These are phyloP conservation scores for Gallinago paraguaiae DNA, from an alignment of 2,113 vertebrate genomes.

Conservation along the genomic window DNA sequence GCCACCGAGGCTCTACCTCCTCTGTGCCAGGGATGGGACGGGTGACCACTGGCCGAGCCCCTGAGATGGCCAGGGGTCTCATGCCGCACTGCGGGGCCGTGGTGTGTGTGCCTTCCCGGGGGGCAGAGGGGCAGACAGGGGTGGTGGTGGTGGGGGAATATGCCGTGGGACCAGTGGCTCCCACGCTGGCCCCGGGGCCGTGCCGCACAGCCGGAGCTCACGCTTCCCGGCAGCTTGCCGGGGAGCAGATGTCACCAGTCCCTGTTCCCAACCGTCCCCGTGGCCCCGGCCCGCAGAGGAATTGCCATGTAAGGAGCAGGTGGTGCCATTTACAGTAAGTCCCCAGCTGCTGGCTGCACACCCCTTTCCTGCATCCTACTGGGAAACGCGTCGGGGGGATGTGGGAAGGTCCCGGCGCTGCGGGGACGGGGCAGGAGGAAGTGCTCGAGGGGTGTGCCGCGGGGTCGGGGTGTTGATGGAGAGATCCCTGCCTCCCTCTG, in stretches of 20 bases:
- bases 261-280: neutral
- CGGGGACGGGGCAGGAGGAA: neutral
- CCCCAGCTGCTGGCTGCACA: conserved; percentile 31
- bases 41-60: neutral
- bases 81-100: fast-evolving
- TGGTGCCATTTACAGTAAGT: conserved; percentile 72
- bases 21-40: fast-evolving
- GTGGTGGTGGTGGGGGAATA: neutral
- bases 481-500: neutral
- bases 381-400: neutral
- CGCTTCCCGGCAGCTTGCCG: neutral
- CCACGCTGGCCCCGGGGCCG: neutral
- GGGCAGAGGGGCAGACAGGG: neutral
- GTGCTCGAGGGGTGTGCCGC: neutral
- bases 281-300: neutral
- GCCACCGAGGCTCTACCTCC: neutral
- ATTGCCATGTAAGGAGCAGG: conserved; percentile 56
- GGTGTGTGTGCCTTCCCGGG: fast-evolving
- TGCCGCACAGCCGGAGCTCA: fast-evolving
- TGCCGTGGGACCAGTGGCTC: neutral
- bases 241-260: neutral
- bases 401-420: conserved; percentile 10
- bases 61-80: neutral
- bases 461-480: fast-evolving
- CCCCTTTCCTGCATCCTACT: conserved; percentile 13